Evolutionary conservation across 2,113 vertebrate species (phyloP).

Genomic region (Rana temporaria): DNA sequence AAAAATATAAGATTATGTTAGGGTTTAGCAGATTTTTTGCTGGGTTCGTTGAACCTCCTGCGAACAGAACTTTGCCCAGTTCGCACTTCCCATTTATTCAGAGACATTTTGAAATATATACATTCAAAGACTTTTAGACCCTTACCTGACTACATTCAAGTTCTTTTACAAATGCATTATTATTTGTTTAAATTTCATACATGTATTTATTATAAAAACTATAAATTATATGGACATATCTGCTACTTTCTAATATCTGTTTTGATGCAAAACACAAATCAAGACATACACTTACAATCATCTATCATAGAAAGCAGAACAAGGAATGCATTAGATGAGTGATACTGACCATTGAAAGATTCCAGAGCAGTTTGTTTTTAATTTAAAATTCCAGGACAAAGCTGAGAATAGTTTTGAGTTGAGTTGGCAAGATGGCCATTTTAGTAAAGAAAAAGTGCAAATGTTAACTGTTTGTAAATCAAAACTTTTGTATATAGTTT

Average conservation of each 20-base stretch:
- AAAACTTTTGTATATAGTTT: too few relatives aligned
- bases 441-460: not conserved
- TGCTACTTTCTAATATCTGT: not conserved
- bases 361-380: conserved; percentile 4
- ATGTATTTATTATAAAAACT: not conserved
- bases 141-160: too few relatives aligned
- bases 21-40: too few relatives aligned
- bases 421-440: not conserved
- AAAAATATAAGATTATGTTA: too few relatives aligned
- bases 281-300: not conserved
- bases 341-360: conserved; percentile 11
- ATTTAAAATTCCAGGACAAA: not conserved
- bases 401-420: not conserved
- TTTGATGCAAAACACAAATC: not conserved
- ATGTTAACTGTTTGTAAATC: not conserved
- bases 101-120: too few relatives aligned
- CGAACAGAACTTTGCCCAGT: too few relatives aligned
- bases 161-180: too few relatives aligned
- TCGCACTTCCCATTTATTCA: too few relatives aligned
- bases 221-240: not conserved
- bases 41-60: too few relatives aligned
- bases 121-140: too few relatives aligned
- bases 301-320: not conserved
- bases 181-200: too few relatives aligned
- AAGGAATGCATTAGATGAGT: conserved; percentile 3